Conservation (phyloP, 2,888 invertebrate species). For the Eupeodes latifasciatus region DNA sequence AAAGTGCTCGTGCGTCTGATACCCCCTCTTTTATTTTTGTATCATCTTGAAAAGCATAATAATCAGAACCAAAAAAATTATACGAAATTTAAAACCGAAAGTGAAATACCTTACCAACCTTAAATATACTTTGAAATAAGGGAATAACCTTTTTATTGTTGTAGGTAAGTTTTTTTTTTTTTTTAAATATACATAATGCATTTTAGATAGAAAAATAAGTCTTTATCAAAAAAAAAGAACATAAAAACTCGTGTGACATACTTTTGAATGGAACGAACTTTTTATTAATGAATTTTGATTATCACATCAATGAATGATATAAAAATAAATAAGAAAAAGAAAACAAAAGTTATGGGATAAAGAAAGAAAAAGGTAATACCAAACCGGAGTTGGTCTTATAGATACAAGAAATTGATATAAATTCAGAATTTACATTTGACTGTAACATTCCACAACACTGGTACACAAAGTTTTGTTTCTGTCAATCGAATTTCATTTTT, state of each 20-base stretch:
- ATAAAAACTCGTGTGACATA: conserved; percentile 41
- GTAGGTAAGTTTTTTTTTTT: neutral
- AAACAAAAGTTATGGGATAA: conserved; percentile 20
- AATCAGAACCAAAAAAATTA: neutral
- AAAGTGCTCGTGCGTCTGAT: neutral
- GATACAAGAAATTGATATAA: too few species aligned
- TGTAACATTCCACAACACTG: too few species aligned
- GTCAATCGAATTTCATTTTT: too few species aligned
- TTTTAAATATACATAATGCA: conserved; percentile 7
- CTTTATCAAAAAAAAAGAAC: neutral
- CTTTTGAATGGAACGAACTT: conserved; percentile 1
- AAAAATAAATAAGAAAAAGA: neutral
- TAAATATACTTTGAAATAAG: conserved; percentile 39
- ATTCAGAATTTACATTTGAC: too few species aligned
- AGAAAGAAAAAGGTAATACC: conserved; percentile 1
- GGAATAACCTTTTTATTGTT: conserved; percentile 39
- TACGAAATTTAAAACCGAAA: conserved; percentile 24
- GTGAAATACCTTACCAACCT: neutral
- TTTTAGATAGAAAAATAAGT: neutral
- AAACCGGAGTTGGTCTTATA: neutral
- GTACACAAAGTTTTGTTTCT: too few species aligned
- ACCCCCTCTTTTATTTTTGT: too few species aligned
- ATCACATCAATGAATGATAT: conserved; percentile 53
- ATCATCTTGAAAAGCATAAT: neutral
- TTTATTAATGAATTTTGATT: conserved; percentile 66